Conservation (phyloP, 2,113 vertebrate genomes). For the Nothocercus julius region DNA sequence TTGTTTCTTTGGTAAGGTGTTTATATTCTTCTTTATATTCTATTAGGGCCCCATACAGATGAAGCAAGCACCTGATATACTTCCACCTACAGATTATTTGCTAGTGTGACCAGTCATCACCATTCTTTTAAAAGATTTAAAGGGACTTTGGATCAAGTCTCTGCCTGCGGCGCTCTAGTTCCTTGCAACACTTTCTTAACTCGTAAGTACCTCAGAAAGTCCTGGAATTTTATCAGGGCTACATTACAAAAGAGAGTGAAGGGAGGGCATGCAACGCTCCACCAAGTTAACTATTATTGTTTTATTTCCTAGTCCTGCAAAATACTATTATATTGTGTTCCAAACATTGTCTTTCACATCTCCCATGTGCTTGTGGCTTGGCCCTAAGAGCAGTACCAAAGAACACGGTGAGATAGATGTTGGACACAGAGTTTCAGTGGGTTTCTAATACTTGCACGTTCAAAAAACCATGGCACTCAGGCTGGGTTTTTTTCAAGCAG, state of each 20-base stretch:
- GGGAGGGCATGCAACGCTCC: neutral
- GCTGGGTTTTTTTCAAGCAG: neutral
- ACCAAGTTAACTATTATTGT: neutral
- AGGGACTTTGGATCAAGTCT: neutral
- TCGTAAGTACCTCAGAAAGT: neutral
- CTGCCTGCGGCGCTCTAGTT: neutral
- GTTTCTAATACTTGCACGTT: neutral
- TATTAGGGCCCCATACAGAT: neutral
- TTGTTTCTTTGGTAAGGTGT: neutral
- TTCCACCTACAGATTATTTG: neutral
- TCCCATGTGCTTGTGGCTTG: neutral
- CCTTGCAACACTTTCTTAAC: neutral
- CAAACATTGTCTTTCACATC: neutral
- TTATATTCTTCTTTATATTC: neutral
- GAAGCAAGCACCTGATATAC: neutral
- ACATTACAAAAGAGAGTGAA: neutral
- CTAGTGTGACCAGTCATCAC: neutral
- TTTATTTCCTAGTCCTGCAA: neutral
- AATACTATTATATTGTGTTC: neutral
- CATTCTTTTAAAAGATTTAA: conserved; percentile 11
- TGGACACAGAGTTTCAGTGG: neutral
- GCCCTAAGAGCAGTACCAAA: neutral
- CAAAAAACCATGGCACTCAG: neutral
- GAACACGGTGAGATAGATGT: neutral
- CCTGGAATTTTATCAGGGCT: neutral